A percentile compares a stretch with the other conserved stretches of the same genome.
Conservation (phyloP, 2,797 vertebrate species). For the Lepus oiostolus region DNA sequence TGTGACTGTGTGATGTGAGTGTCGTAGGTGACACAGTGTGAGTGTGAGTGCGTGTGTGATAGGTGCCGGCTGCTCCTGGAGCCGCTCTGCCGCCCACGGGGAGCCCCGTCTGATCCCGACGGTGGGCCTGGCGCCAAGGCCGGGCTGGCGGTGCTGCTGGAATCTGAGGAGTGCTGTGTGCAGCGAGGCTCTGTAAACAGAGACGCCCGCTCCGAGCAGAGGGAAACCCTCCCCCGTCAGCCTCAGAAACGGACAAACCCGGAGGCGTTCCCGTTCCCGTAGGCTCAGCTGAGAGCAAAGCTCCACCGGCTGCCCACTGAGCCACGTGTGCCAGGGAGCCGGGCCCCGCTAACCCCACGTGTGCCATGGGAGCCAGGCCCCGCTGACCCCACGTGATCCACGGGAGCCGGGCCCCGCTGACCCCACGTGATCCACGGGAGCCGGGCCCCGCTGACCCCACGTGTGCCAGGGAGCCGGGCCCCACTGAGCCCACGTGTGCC, state of each 20-base stretch:
- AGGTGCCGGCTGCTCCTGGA: neutral
- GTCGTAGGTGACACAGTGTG: too few relatives aligned
- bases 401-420: neutral
- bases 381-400: too few relatives aligned
- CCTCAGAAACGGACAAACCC: too few relatives aligned
- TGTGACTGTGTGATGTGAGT: too few relatives aligned
- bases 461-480: neutral
- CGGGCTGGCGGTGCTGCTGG: rapidly evolving
- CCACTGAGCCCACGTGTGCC: too few relatives aligned
- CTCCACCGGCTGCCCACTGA: neutral
- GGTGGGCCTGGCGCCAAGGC: rapidly evolving
- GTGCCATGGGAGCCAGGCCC: neutral
- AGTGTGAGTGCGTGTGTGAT: too few relatives aligned
- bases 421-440: neutral
- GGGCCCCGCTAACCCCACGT: neutral
- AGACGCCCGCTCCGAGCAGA: neutral
- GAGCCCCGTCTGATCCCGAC: neutral
- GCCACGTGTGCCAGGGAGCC: too few relatives aligned
- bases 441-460: neutral
- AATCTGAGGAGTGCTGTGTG: neutral
- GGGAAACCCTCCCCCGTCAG: neutral
- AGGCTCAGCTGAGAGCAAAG: neutral
- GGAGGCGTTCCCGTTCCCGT: too few relatives aligned
- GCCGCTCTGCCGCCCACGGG: neutral
- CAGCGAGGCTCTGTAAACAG: neutral